Evolutionary conservation across 2,888 invertebrate genomes (phyloP).

Genomic region (Thera obeliscata): DNA sequence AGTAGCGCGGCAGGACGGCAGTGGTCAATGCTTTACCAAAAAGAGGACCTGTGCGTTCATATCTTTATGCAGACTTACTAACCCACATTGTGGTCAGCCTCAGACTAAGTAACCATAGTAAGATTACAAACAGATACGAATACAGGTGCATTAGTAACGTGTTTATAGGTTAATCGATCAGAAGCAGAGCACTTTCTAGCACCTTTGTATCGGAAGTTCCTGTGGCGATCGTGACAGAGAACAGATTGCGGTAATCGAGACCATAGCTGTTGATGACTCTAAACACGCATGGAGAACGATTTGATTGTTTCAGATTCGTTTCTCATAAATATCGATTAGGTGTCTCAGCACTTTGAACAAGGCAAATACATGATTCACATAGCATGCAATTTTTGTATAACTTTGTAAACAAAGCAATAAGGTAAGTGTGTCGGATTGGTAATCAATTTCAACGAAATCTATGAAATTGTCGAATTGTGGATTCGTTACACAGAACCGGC

Average conservation of each 20-base stretch:
- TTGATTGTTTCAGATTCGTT: background rate
- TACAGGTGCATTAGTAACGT: conserved; percentile 21
- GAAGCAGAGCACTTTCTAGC: conserved; percentile 34
- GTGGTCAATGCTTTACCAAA: background rate
- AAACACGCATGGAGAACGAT: background rate
- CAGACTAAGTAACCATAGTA: conserved; percentile 20
- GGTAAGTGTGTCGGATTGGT: conserved; percentile 17
- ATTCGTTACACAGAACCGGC: conserved; percentile 16
- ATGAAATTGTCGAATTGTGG: conserved; percentile 21
- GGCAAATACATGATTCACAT: too few relatives aligned
- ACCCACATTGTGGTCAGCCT: conserved; percentile 20
- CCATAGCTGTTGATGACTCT: background rate
- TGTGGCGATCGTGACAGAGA: conserved; percentile 8
- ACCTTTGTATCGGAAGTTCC: conserved; percentile 23
- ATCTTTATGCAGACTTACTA: conserved; percentile 5
- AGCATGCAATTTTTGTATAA: background rate
- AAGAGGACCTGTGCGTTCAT: background rate
- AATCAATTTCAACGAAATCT: conserved; percentile 12
- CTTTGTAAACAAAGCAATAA: background rate
- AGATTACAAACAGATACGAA: conserved; percentile 14
- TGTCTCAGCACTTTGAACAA: too few relatives aligned
- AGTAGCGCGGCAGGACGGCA: too few relatives aligned
- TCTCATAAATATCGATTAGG: background rate
- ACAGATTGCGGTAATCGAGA: background rate
- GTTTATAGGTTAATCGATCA: conserved; percentile 42